These are phyloP conservation scores for Hipposideros larvatus DNA, from an alignment of 2,797 vertebrate genomes.

Conservation along the genomic window DNA sequence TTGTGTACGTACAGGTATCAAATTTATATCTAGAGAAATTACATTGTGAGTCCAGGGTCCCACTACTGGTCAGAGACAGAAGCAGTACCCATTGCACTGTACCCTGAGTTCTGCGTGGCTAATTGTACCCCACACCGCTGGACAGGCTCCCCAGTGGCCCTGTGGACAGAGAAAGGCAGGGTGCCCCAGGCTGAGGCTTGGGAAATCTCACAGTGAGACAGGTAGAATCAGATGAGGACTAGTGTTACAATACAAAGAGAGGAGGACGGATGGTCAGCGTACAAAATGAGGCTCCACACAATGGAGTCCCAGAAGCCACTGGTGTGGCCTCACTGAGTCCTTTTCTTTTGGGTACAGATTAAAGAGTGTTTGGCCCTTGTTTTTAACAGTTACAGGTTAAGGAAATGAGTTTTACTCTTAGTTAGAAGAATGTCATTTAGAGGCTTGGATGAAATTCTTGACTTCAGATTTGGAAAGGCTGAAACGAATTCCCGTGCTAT, in stretches of 20 bases:
- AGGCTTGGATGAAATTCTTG: background rate
- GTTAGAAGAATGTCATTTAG: background rate
- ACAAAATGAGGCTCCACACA: background rate
- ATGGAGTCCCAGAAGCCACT: background rate
- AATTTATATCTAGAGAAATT: background rate
- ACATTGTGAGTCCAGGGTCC: background rate
- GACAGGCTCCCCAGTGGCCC: background rate
- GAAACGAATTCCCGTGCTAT: background rate
- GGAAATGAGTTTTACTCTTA: background rate
- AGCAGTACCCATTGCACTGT: background rate
- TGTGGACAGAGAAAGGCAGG: background rate
- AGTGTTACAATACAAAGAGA: background rate
- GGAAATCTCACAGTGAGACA: background rate
- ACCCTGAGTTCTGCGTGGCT: background rate
- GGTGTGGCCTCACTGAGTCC: accelerated
- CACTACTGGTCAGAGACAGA: background rate
- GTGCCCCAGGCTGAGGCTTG: background rate
- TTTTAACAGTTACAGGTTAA: background rate
- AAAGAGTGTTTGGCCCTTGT: background rate
- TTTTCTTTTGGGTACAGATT: background rate
- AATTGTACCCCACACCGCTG: background rate
- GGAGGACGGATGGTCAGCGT: background rate
- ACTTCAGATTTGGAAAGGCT: background rate
- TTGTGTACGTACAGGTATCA: background rate
- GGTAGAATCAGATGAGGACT: background rate